Evolutionary conservation across 2,797 vertebrate genomes (phyloP).

Genomic region (Myripristis murdjan): DNA sequence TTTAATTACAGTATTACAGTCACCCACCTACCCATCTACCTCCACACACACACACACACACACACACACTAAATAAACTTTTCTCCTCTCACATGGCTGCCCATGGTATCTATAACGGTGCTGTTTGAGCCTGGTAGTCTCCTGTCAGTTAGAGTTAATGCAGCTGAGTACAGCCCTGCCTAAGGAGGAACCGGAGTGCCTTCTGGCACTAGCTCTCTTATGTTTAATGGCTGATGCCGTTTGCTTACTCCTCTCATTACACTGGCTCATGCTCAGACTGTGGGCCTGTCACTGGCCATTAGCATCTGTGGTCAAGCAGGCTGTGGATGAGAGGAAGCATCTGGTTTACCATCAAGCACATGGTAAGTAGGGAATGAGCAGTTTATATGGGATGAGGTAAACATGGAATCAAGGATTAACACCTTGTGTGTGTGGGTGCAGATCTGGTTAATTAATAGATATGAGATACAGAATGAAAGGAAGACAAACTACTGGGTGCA

Average conservation of each 20-base stretch:
- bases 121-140: conserved; percentile 55
- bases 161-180: conserved; percentile 52
- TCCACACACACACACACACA: neutral
- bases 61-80: neutral
- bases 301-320: conserved; percentile 75
- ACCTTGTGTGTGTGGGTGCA: conserved; percentile 9
- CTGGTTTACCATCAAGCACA: conserved; percentile 68
- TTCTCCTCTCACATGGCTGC: conserved; percentile 37
- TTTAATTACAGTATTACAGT: neutral
- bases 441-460: conserved; percentile 38
- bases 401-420: conserved; percentile 45
- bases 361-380: conserved; percentile 61
- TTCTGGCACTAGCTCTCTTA: conserved; percentile 72
- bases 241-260: conserved; percentile 81
- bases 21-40: neutral
- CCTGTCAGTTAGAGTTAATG: conserved; percentile 74
- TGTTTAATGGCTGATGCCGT: conserved; percentile 76
- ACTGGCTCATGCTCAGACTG: conserved; percentile 75
- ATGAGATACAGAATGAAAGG: conserved; percentile 19
- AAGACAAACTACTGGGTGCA: neutral
- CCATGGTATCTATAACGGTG: conserved; percentile 59
- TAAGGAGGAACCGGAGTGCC: conserved; percentile 66
- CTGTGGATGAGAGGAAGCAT: conserved; percentile 71
- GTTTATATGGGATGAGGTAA: conserved; percentile 48
- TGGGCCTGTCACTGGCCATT: conserved; percentile 74